Evolutionary conservation across 2,113 vertebrate genomes (phyloP), one percentile per base, ranked within the genome.

Genomic region (Nibea albiflora): DNA sequence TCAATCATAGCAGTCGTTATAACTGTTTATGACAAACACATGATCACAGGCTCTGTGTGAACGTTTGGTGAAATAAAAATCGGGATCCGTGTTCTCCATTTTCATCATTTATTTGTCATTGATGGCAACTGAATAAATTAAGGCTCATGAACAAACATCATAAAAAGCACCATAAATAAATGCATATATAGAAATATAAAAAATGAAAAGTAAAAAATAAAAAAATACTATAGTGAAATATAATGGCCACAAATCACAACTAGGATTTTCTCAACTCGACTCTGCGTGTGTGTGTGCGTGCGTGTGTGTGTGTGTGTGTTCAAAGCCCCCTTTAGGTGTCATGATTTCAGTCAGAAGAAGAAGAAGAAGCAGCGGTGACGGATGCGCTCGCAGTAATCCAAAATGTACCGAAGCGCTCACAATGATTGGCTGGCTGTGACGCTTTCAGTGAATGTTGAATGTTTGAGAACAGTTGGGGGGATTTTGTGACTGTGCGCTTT

Each of bases 131-230:
- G 90, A 95, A 95, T 86, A 94, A 94, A 94, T 94, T 95, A 96
- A 95, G 95, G 95, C 95, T 94, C 86, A 95, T 95, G 94, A 96
- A 95, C 94, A 94, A 94, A 95, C 94, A 95, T 95, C 90, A 88
- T 95, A 95, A 94, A 95, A 95, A 95, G 94, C 94, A 96, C 94
- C 93, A 90, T 94, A 95, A 95, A 95, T 93, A 94, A 95, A 96
- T 94, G 93, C 92, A 94, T 94, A 93, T 93, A 92, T 87, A 90
- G 76, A 93, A 91, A 94, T 94, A 94, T 94, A 92, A 92, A 94
- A 94, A 94, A 93, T 88, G 70, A 93, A 93, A 94, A 92, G 72
- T 90, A 92, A 84, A 89, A 93, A 93, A 88, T 87, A 91, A 95
- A 93, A 92, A 92, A 87, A 94, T 93, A 94, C 85, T 91, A 88